Evolutionary conservation across 1,140 invertebrate genomes (phyloP), one percentile per base, ranked within the genome.

Genomic region (Hyles euphorbiae): DNA sequence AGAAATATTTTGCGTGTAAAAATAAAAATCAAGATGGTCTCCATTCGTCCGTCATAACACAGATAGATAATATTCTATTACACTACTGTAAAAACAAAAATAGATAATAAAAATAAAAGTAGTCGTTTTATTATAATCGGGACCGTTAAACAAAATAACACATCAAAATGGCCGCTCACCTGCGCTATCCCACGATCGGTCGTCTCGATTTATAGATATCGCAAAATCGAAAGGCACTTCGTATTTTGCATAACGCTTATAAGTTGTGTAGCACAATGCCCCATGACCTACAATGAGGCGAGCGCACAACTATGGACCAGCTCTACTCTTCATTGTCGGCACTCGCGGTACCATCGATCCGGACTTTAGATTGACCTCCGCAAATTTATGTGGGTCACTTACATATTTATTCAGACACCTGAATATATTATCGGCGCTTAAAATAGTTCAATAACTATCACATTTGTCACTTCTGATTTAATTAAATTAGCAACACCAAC

Each of bases 211-310:
- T 84, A 83, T 86, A 82, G 76, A 84, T 81, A 82, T 82, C 79
- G 63, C 66, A 80, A 67, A 83, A 81, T 77, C 72, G 81, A 84
- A 78, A 83, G 78, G 79, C 73, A 74, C 81, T 76, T 81, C 69
- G 81, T 81, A 82, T 74, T 83, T 86, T 86, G 83, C 83, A 86
- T 83, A 86, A 79, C 76, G 78, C 70, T 80, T 75, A 72, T 85
- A 79, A 78, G 63, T 79, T 78, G 72, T 80, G 68, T 70, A 74
- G 65, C 74, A 78, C 74, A 80, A 78, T 79, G 70, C 70, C 67
- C 61, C 57, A 57, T 69, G 66, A 59, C 67, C 67, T 58, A 68
- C 66, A 74, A 72, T 68, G 67, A 67, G 68, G 67, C 61, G 61
- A 67, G 56, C 56, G 43, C 53, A 56, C 44, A 48, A 58, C 32